Base-by-base conservation (phyloP, 2,113 vertebrate genomes). In the Chamaetylas fuelleborni region DNA sequence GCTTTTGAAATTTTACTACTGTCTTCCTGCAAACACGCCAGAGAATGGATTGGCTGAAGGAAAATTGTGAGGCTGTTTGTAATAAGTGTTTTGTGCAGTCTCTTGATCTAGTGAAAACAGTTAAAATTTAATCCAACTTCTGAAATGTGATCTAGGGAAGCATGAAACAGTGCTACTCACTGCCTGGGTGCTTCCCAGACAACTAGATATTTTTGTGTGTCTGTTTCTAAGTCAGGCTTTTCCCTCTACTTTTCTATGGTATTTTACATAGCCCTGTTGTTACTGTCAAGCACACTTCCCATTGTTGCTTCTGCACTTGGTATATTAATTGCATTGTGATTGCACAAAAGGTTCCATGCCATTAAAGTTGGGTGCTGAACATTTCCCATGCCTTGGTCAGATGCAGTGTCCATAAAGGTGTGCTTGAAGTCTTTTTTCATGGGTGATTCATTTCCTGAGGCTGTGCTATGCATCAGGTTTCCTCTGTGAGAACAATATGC, bases 401-500 rank as follows among this genome's bases (percentile, higher is more conserved):
- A 2, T 34, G 33, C 28, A 19, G n/a, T 54, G 69, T 45, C 57
- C 12, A 1, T 58, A 22, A 38, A 73, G 1, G 20, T 60, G 9
- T 65, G n/a, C 11, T 2, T 22, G 28, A 53, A 61, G 48, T 14
- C 36, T 57, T 45, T 31, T 64, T 42, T 54, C 33, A 5, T 19
- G 76, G 28, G 5, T 92, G 86, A 94, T 69, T 96, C 66, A 92
- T 85, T 93, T 95, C 95, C 84, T 72, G 81, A 34, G 28, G 43
- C 61, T 1, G 0, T 84, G 62, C 50, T 50, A 0, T 67, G 57
- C 24, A 2, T 47, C 1, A 2, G 15, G 22, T 47, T 86, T 88
- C 43, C 34, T 83, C 24, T 51, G 5, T 40, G 28, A 83, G 24
- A 51, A 8, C 45, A 74, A 5, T 34, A 22, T 33, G 22, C 57